These are phyloP conservation scores for Formicarius rufipectus DNA, from an alignment of 2,113 vertebrate genomes.

Conservation along the genomic window DNA sequence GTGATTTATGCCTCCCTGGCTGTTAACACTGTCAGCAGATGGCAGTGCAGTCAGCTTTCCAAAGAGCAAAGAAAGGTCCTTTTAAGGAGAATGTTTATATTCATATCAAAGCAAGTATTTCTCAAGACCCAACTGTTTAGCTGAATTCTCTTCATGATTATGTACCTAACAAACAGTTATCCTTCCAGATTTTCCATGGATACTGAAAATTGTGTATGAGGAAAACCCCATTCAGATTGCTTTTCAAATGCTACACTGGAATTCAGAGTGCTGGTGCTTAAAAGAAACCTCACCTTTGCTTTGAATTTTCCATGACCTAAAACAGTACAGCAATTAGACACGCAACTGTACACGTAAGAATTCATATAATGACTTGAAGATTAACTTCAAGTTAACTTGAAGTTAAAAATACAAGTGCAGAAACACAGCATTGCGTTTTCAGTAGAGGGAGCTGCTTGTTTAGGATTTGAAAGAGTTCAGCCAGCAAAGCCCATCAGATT, in stretches of 20 bases:
- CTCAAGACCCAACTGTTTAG: background rate
- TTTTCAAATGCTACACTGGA: background rate
- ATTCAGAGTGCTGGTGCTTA: background rate
- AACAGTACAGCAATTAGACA: background rate
- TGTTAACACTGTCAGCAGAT: constrained; percentile 15
- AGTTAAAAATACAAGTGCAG: background rate
- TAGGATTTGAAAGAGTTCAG: background rate
- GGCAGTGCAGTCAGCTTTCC: constrained; percentile 30
- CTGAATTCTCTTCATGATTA: background rate
- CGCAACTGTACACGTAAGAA: background rate
- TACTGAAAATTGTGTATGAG: background rate
- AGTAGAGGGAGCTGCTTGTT: constrained; percentile 6
- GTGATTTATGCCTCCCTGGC: background rate
- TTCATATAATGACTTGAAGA: background rate
- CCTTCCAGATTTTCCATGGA: background rate
- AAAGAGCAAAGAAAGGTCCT: background rate
- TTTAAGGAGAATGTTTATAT: background rate
- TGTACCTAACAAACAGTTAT: background rate
- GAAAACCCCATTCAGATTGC: background rate
- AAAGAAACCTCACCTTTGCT: background rate
- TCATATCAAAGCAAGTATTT: background rate
- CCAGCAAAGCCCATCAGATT: background rate
- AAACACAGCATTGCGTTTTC: background rate
- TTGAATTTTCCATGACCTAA: background rate
- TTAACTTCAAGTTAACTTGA: background rate